phyloP scores from a whole-genome alignment of 2,113 vertebrate genomes.

The Sciurus niger region DNA sequence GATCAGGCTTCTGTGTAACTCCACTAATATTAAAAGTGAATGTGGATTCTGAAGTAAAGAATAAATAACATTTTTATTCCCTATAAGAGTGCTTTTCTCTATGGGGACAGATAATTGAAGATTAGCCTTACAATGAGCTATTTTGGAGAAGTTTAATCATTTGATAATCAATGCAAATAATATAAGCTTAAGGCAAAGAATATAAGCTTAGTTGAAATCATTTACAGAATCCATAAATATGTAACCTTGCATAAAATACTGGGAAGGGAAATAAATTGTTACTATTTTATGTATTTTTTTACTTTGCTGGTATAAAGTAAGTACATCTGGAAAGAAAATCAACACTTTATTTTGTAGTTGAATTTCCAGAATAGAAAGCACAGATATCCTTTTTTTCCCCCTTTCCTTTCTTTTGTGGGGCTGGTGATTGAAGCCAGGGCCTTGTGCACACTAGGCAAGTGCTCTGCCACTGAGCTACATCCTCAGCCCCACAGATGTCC shows the following conservation, averaged over 20 bases:
- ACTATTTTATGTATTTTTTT: neutral
- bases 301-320: slow-evolving; percentile 23
- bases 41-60: slow-evolving; percentile 5
- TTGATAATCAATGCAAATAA: neutral
- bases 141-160: neutral
- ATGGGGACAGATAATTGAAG: neutral
- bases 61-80: slow-evolving; percentile 41
- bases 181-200: slow-evolving; percentile 2
- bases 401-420: neutral
- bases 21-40: neutral
- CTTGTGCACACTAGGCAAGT: too few relatives aligned
- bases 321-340: neutral
- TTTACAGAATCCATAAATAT: slow-evolving; percentile 11
- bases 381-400: neutral
- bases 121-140: neutral
- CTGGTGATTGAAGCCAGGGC: neutral
- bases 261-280: neutral
- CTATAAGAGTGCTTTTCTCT: neutral
- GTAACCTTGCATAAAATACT: neutral
- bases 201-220: slow-evolving; percentile 32
- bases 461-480: neutral
- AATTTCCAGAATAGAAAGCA: slow-evolving; percentile 26
- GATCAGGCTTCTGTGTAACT: slow-evolving; percentile 23
- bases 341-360: neutral
- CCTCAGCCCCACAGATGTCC: neutral